phyloP scores from a whole-genome alignment of 2,888 invertebrate species.

The Habrosyne pyritoides region DNA sequence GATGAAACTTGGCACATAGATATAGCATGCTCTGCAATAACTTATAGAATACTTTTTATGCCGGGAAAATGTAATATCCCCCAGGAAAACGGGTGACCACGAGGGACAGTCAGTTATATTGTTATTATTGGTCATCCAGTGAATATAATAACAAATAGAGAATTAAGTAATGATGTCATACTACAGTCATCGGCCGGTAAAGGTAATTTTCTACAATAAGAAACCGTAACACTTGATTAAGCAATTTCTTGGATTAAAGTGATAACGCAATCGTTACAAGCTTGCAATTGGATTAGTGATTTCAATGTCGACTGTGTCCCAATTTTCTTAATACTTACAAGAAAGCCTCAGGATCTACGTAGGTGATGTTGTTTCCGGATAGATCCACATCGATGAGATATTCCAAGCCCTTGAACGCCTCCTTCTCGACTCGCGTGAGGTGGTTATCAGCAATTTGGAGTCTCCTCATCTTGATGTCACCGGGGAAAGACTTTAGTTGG shows the following conservation, averaged over 20 bases:
- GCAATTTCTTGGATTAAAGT: neutral
- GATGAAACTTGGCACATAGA: no score
- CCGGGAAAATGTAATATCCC: no score
- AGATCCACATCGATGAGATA: conserved; percentile 88
- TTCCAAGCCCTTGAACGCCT: conserved; percentile 85
- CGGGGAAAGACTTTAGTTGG: conserved; percentile 84
- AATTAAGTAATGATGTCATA: neutral
- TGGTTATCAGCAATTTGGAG: conserved; percentile 88
- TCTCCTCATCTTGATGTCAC: conserved; percentile 87
- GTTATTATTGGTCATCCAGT: neutral
- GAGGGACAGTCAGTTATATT: no score
- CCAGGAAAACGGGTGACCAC: no score
- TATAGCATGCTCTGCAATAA: no score
- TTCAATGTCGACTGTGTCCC: conserved; percentile 15
- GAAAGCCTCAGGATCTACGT: conserved; percentile 86
- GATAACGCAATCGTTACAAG: conserved; percentile 11
- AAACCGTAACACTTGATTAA: neutral
- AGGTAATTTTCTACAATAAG: conserved; percentile 19
- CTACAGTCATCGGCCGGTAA: conserved; percentile 12
- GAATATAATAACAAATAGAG: neutral
- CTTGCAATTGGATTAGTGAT: conserved; percentile 17
- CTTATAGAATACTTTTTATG: no score
- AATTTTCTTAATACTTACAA: conserved; percentile 72
- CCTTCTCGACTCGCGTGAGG: conserved; percentile 83
- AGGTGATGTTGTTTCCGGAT: conserved; percentile 86